phyloP scores from a whole-genome alignment of 2,113 vertebrate genomes.

The Irena cyanogastra region DNA sequence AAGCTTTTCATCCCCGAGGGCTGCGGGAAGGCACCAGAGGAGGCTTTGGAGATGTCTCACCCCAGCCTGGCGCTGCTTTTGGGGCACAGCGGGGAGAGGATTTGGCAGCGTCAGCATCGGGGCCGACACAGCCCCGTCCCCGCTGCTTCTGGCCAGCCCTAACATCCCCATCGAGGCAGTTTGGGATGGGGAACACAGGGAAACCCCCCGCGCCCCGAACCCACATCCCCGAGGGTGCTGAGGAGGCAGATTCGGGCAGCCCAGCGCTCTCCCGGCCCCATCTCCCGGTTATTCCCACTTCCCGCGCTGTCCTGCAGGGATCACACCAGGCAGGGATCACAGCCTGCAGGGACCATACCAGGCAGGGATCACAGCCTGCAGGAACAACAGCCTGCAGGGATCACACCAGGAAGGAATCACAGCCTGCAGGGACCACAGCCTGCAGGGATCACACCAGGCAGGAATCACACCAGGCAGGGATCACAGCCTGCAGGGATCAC shows the following conservation, averaged over 20 bases:
- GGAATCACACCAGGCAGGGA: too few relatives aligned
- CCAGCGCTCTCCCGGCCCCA: background rate
- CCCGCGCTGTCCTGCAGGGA: background rate
- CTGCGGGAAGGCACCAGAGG: rapidly evolving
- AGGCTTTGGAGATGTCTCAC: background rate
- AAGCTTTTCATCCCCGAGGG: background rate
- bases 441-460: too few relatives aligned
- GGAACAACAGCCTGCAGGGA: too few relatives aligned
- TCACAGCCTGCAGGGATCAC: too few relatives aligned
- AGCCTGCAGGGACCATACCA: background rate
- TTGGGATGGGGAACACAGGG: background rate
- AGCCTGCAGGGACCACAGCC: too few relatives aligned
- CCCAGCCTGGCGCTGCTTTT: rapidly evolving
- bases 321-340: background rate
- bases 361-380: background rate
- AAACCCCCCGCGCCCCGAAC: background rate
- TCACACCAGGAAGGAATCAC: too few relatives aligned
- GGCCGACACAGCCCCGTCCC: background rate
- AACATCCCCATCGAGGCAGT: rapidly evolving
- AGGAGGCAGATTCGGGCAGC: background rate
- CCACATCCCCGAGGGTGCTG: rapidly evolving
- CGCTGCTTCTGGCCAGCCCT: background rate
- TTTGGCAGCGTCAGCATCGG: background rate
- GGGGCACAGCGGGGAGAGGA: background rate
- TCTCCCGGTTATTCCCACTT: background rate